phyloP scores from a whole-genome alignment of 64 coral and sea anemone genomes.

The Cladopsammia gracilis region DNA sequence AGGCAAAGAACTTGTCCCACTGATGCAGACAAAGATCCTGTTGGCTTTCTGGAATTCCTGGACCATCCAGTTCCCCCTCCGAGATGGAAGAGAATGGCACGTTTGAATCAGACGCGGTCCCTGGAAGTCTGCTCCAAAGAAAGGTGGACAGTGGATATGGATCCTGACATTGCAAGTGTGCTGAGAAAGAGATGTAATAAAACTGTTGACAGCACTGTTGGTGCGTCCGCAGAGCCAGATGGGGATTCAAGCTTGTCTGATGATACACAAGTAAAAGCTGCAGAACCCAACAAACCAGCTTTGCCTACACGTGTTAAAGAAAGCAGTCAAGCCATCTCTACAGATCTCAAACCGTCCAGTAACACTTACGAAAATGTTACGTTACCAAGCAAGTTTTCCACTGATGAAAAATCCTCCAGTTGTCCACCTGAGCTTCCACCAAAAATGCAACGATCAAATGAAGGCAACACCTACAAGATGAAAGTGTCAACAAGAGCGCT shows the following conservation, averaged over 20 bases:
- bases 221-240: too few species aligned
- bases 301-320: neutral
- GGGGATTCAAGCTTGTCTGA: neutral
- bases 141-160: neutral
- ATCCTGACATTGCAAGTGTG: slow-evolving; percentile 28
- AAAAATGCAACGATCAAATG: neutral
- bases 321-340: neutral
- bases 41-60: neutral
- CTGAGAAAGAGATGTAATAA: neutral
- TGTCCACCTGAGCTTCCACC: slow-evolving; percentile 15
- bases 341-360: neutral
- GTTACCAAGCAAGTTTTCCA: neutral
- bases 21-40: neutral
- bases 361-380: slow-evolving; percentile 34
- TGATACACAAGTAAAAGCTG: neutral
- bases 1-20: neutral
- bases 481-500: neutral
- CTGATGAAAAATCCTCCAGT: neutral
- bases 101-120: neutral
- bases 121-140: neutral
- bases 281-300: neutral
- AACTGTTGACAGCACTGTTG: neutral
- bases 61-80: slow-evolving; percentile 27
- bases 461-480: neutral
- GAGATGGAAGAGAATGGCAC: neutral